Base-by-base conservation (phyloP, 2,797 vertebrate species). In the Denticeps clupeoides region DNA sequence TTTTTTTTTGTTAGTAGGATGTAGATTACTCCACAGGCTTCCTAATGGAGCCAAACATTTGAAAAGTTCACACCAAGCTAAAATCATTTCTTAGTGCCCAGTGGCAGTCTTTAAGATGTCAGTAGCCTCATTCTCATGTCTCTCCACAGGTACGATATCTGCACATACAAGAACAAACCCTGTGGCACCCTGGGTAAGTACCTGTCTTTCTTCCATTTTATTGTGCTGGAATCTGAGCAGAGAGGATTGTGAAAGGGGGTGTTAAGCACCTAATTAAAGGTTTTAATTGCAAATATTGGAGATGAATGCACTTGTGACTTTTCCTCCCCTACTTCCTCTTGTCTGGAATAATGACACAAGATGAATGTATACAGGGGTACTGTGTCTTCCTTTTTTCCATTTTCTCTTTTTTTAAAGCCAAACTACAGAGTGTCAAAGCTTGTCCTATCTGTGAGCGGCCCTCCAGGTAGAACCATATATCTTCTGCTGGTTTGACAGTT, bases 141-240 rank as follows among this genome's bases (percentile, higher is more conserved):
- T 53, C 41, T 49, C 58, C 56, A 66, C 67, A 97, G 94, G 78
- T 97, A 97, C 11, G 94, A 98, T 82, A 98, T 98, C 83, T 98
- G 94, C 87, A 98, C 92, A 68, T 98, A 98, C 50, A 98, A 98
- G 87, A 98, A 98, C 84, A 98, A 97, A 79, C 94, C 94, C 59
- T 98, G 94, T 48, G 94, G 94, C 59, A 98, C 94, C 41, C 70
- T 98, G 51, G 94, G 94, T 98, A 86, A 95, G 93, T 86, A 57
- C 16, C 13, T 5, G 19, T 32, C 29, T 29, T 22, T 41, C 13
- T 33, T 25, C 22, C 21, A 16, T 38, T 9, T 2, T 25, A 25
- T 4, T 25, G 4, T 3, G 3, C 22, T 23, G 23, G 22, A 23
- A 41, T 47, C 22, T n/a, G 11, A 26, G 1, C 1, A 35, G 2